Conservation (phyloP, 2,888 invertebrate species). For the Andrena minutula region DNA sequence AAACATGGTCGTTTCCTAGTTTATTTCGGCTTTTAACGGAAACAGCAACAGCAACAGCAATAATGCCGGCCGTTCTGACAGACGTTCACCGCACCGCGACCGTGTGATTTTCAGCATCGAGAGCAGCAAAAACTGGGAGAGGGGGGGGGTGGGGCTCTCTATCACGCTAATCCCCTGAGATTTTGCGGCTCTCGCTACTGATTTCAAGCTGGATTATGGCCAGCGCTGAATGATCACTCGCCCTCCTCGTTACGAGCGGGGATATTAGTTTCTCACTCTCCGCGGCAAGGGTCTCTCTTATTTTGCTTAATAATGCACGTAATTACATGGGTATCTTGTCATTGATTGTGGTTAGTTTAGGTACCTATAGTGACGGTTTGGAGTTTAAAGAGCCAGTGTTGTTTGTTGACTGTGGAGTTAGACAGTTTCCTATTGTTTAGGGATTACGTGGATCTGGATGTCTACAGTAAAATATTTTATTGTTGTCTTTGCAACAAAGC, state of each 20-base stretch:
- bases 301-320: not conserved
- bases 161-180: constrained; percentile 59
- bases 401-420: too few species aligned
- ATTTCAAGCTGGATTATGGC: constrained; percentile 56
- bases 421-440: too few species aligned
- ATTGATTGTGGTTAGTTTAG: too few species aligned
- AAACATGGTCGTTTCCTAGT: constrained; percentile 59
- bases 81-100: constrained; percentile 35
- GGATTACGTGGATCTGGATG: too few species aligned
- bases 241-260: not conserved
- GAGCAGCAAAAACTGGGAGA: not conserved
- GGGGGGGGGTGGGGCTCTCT: constrained; percentile 5
- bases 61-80: constrained; percentile 41
- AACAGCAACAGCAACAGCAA: constrained; percentile 58
- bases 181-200: constrained; percentile 50
- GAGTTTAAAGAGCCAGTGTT: too few species aligned
- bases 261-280: not conserved
- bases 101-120: constrained; percentile 61
- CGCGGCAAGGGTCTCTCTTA: not conserved
- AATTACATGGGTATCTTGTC: too few species aligned
- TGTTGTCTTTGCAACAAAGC: too few species aligned
- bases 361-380: too few species aligned
- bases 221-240: constrained; percentile 35
- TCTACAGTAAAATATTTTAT: too few species aligned
- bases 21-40: constrained; percentile 70